These are phyloP conservation scores for Kryptolebias marmoratus DNA, from an alignment of 2,113 vertebrate genomes.

Conservation along the genomic window DNA sequence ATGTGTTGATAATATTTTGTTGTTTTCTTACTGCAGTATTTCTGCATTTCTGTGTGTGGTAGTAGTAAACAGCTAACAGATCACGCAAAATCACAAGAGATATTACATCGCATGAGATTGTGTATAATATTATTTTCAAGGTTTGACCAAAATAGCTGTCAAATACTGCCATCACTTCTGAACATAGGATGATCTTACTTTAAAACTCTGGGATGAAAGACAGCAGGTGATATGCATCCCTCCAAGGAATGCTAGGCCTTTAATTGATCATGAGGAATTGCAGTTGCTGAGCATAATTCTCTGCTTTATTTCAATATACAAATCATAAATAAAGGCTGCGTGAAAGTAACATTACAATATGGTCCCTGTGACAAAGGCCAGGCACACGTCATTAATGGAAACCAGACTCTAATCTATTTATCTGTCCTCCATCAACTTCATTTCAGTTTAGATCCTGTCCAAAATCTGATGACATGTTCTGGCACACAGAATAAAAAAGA, in stretches of 20 bases:
- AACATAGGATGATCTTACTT: too few species aligned
- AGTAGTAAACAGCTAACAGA: background rate
- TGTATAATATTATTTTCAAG: too few species aligned
- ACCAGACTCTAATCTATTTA: slow-evolving; percentile 60
- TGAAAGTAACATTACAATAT: slow-evolving; percentile 46
- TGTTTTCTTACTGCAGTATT: background rate
- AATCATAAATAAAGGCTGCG: slow-evolving; percentile 51
- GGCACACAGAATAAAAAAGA: slow-evolving; percentile 33
- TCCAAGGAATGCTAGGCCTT: too few species aligned
- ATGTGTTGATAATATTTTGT: slow-evolving; percentile 5
- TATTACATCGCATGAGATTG: too few species aligned
- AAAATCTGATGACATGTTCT: slow-evolving; percentile 35
- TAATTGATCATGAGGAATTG: too few species aligned
- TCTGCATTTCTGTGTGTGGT: background rate
- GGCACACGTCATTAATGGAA: slow-evolving; percentile 60
- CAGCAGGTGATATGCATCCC: too few species aligned
- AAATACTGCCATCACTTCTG: too few species aligned
- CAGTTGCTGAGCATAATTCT: slow-evolving; percentile 48
- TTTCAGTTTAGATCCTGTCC: slow-evolving; percentile 51
- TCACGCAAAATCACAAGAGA: background rate
- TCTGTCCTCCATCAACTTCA: slow-evolving; percentile 56
- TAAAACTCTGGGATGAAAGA: too few species aligned
- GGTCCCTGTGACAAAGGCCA: slow-evolving; percentile 57
- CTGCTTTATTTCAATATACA: slow-evolving; percentile 51
- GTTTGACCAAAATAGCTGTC: too few species aligned